Percentiles rank a stretch among this genome's conserved stretches.
These are phyloP conservation scores for Novumbra hubbsi DNA, from an alignment of 2,797 vertebrate species.

Conservation along the genomic window DNA sequence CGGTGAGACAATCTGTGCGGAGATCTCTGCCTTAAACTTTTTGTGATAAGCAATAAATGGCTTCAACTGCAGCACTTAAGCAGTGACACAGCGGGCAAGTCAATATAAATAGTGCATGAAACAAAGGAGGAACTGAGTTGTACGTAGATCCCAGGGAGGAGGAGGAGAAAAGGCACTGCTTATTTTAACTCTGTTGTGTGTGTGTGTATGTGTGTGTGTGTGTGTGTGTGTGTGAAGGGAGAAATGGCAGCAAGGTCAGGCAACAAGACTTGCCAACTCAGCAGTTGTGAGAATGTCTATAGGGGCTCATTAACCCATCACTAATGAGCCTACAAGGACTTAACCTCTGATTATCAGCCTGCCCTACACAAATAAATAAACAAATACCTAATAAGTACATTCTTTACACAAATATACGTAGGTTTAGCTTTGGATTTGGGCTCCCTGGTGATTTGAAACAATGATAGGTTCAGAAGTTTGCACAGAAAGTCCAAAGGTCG, in stretches of 20 bases:
- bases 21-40: too few relatives aligned
- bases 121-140: background rate
- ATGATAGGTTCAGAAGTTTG: background rate
- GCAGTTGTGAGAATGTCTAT: conserved; percentile 37
- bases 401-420: background rate
- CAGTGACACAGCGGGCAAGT: background rate
- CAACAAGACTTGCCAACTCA: conserved; percentile 52
- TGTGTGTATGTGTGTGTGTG: background rate
- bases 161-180: background rate
- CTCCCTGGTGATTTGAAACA: background rate
- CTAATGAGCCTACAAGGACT: conserved; percentile 32
- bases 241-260: conserved; percentile 42
- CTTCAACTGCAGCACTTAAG: background rate
- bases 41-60: background rate
- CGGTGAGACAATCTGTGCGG: too few relatives aligned
- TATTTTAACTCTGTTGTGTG: background rate
- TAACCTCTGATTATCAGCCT: conserved; percentile 9
- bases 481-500: too few relatives aligned
- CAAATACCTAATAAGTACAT: background rate
- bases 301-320: conserved; percentile 33
- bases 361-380: conserved; percentile 35
- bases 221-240: background rate
- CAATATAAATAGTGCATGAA: background rate
- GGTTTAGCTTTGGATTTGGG: background rate
- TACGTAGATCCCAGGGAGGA: background rate